These are phyloP conservation scores for Passer domesticus DNA, from an alignment of 2,113 vertebrate species.

Conservation along the genomic window DNA sequence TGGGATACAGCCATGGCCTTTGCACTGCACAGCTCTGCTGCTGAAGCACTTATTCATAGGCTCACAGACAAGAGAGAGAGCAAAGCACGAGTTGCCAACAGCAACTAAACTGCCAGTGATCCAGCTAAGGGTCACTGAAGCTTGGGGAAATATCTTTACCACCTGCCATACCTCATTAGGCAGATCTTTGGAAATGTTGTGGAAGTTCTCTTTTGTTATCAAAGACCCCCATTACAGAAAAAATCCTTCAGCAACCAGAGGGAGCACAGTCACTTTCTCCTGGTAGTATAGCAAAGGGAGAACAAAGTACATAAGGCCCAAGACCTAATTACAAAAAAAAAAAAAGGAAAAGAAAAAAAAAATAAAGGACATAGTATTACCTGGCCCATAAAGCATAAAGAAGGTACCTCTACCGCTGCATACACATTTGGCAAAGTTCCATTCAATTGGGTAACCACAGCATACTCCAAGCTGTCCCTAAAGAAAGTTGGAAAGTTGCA, in stretches of 20 bases:
- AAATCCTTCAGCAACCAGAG: neutral
- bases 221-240: neutral
- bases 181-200: neutral
- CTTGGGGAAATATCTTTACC: neutral
- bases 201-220: neutral
- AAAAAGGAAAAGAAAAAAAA: neutral
- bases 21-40: neutral
- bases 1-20: neutral
- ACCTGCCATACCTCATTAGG: neutral
- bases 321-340: neutral
- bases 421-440: neutral
- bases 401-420: neutral
- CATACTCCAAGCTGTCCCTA: neutral
- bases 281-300: neutral
- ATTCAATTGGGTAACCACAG: neutral
- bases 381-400: neutral
- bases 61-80: neutral
- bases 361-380: accelerated
- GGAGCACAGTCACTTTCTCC: neutral
- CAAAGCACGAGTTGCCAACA: neutral
- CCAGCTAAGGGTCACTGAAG: neutral
- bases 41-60: neutral
- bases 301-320: neutral
- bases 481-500: neutral
- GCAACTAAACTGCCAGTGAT: neutral